Evolutionary conservation across 2,888 invertebrate species (phyloP).

Genomic region (Polydesmus complanatus): DNA sequence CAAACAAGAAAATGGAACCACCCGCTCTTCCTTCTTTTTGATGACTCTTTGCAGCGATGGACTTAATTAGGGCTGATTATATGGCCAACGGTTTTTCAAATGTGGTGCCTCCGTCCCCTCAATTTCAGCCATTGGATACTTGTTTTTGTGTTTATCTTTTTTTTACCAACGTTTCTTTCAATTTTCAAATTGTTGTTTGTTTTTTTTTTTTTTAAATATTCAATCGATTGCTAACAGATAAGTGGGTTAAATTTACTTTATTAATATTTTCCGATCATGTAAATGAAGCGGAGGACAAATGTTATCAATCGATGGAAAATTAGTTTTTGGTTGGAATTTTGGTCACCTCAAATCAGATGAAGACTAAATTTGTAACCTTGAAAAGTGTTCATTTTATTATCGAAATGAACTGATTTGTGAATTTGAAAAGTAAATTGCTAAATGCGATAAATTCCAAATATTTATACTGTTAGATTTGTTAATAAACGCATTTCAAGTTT

Average conservation of each 20-base stretch:
- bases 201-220: too few relatives aligned
- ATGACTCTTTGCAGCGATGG: background rate
- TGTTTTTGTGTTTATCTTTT: background rate
- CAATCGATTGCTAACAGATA: too few relatives aligned
- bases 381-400: too few relatives aligned
- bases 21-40: background rate
- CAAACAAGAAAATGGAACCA: background rate
- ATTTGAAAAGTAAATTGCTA: background rate
- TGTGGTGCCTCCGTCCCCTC: background rate
- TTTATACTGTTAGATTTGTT: background rate
- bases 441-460: background rate
- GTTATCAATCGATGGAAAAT: too few relatives aligned
- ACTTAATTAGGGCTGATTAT: background rate
- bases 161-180: background rate
- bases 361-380: background rate
- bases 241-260: background rate
- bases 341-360: too few relatives aligned
- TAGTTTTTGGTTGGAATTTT: too few relatives aligned
- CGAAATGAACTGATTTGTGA: background rate
- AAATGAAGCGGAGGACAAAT: too few relatives aligned
- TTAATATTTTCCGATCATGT: background rate
- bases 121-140: background rate
- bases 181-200: too few relatives aligned
- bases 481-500: background rate
- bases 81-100: background rate